Percentiles rank a stretch among this genome's conserved stretches.
Evolutionary conservation across 2,113 vertebrate species (phyloP).

Genomic region (Entomyzon cyanotis): DNA sequence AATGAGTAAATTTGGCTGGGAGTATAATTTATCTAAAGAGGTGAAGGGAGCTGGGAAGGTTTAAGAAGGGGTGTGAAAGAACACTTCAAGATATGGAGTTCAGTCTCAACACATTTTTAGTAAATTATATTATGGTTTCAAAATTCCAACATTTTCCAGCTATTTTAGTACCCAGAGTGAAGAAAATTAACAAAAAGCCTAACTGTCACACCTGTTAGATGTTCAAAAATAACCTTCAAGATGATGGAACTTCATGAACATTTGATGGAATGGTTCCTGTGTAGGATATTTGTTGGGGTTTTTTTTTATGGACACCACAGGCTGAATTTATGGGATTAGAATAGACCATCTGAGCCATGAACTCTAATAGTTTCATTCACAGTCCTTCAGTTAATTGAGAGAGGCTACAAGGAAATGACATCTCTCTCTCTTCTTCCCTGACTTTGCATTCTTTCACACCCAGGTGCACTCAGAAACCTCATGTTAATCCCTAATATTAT

Average conservation of each 20-base stretch:
- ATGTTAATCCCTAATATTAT: background rate
- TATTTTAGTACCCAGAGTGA: slow-evolving; percentile 14
- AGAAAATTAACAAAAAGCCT: background rate
- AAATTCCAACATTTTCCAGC: background rate
- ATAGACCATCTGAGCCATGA: background rate
- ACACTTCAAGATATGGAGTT: background rate
- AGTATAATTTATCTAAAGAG: background rate
- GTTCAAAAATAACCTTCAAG: slow-evolving; percentile 17
- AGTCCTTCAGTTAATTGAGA: background rate
- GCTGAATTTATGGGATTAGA: background rate
- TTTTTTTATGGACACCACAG: background rate
- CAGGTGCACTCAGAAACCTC: background rate
- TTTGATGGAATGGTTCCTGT: background rate
- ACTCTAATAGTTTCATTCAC: background rate
- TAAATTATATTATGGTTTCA: background rate
- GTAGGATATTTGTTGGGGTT: background rate
- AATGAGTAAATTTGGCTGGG: background rate
- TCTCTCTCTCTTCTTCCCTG: background rate
- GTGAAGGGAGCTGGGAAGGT: background rate
- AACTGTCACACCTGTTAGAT: background rate
- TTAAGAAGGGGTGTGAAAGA: background rate
- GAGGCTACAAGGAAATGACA: background rate
- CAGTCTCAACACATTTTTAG: background rate
- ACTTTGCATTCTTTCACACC: background rate
- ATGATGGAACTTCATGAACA: background rate